Evolutionary conservation across 2,797 vertebrate genomes (phyloP).

Genomic region (Mormyrops attenuatus): DNA sequence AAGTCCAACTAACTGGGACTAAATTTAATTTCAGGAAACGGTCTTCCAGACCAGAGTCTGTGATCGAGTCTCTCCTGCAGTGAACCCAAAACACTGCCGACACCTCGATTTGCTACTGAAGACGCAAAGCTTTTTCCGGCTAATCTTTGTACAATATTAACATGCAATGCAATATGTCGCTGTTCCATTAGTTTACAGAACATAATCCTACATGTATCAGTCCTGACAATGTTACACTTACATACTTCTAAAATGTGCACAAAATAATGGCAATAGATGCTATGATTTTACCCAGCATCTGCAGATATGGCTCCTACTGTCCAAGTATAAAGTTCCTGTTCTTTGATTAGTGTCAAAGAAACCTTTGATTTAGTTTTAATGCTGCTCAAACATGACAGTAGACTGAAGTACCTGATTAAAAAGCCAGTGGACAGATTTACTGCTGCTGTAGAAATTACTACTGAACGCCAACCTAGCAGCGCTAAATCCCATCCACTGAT

Average conservation of each 20-base stretch:
- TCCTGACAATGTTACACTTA: neutral
- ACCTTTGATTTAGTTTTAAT: neutral
- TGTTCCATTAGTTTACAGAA: neutral
- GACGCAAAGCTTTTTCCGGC: neutral
- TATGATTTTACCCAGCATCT: neutral
- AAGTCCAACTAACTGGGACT: neutral
- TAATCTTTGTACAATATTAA: neutral
- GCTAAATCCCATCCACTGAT: neutral
- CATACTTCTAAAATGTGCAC: neutral
- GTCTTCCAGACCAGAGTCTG: slow-evolving; percentile 82
- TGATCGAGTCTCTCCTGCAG: slow-evolving; percentile 90
- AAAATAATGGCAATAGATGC: neutral
- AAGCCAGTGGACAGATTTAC: neutral
- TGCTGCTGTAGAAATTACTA: neutral
- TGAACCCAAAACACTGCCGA: slow-evolving; percentile 50
- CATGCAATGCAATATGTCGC: neutral
- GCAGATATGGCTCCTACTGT: neutral
- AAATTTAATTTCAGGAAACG: slow-evolving; percentile 78
- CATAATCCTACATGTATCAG: neutral
- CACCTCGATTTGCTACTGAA: neutral
- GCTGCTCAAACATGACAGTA: neutral
- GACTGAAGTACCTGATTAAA: neutral
- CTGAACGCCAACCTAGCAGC: neutral
- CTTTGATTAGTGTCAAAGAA: neutral
- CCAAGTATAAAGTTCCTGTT: neutral